Percentiles rank a stretch among this genome's conserved stretches.
phyloP scores from a whole-genome alignment of 2,888 invertebrate genomes.

The Drosophila stalkeri region DNA sequence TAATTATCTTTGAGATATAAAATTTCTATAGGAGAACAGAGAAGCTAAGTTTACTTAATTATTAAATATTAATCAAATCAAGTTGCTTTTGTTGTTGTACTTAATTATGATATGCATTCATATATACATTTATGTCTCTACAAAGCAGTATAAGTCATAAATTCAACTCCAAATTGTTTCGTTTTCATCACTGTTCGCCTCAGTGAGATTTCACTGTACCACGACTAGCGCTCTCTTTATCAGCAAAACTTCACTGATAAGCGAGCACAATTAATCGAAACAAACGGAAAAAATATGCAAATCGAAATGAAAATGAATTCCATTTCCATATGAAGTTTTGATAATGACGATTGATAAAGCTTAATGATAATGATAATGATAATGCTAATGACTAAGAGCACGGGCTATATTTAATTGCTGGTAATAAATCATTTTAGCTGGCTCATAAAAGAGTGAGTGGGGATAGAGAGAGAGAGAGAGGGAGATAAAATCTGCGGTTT shows the following conservation, averaged over 20 bases:
- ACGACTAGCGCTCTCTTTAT: constrained; percentile 9
- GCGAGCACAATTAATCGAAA: constrained; percentile 26
- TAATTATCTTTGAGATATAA: no score
- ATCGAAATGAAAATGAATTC: constrained; percentile 31
- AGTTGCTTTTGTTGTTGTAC: no score
- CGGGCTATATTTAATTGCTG: constrained; percentile 32
- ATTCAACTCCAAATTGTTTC: neutral
- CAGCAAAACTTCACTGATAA: constrained; percentile 32
- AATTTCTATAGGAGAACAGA: no score
- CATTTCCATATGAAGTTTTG: constrained; percentile 19
- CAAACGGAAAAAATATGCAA: constrained; percentile 19
- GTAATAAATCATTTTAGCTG: constrained; percentile 47
- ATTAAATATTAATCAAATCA: no score
- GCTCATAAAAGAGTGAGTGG: constrained; percentile 18
- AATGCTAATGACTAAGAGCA: constrained; percentile 13
- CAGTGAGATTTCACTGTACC: constrained; percentile 9
- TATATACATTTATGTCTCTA: no score
- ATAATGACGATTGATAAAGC: constrained; percentile 23
- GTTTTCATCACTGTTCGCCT: neutral
- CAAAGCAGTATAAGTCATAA: neutral
- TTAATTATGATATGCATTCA: no score
- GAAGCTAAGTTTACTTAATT: no score
- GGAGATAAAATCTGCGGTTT: neutral
- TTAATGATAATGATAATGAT: constrained; percentile 10
- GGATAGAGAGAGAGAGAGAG: neutral